Evolutionary conservation across 2,888 invertebrate genomes (phyloP).

Genomic region (Tiphia femorata): DNA sequence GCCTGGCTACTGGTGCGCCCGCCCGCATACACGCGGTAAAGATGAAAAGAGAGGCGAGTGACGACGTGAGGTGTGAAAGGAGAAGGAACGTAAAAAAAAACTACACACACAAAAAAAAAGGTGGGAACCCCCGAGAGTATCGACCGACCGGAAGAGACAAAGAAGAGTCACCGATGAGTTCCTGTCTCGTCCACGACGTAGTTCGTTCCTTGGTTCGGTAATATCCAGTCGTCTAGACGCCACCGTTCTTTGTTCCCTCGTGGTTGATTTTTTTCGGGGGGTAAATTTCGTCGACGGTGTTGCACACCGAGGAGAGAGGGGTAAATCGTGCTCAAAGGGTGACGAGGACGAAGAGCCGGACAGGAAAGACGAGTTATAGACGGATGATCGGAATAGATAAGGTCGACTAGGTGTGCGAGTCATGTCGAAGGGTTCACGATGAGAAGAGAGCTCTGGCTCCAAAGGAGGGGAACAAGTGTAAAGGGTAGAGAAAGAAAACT

Average conservation of each 20-base stretch:
- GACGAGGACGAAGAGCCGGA: neutral
- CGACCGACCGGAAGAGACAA: constrained; percentile 26
- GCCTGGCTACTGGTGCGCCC: too few species aligned
- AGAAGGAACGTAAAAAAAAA: too few species aligned
- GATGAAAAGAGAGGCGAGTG: too few species aligned
- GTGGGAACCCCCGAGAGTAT: too few species aligned
- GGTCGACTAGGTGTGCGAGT: too few species aligned
- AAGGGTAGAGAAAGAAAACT: too few species aligned
- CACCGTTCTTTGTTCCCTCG: constrained; percentile 43
- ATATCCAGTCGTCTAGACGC: constrained; percentile 45
- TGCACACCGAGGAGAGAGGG: constrained; percentile 20
- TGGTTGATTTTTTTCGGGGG: constrained; percentile 42
- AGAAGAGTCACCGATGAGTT: constrained; percentile 24
- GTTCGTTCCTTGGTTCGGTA: constrained; percentile 23
- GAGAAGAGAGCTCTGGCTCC: neutral
- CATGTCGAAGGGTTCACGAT: neutral
- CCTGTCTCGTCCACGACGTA: constrained; percentile 2
- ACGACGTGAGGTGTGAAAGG: too few species aligned
- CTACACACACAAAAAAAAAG: too few species aligned
- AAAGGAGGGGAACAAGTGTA: neutral
- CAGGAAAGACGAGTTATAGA: constrained; percentile 16
- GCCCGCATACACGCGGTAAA: too few species aligned
- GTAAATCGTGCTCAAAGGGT: constrained; percentile 16
- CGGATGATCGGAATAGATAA: too few species aligned
- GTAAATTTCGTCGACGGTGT: constrained; percentile 22